phyloP scores from a whole-genome alignment of 2,888 invertebrate species.

The Patella depressa region DNA sequence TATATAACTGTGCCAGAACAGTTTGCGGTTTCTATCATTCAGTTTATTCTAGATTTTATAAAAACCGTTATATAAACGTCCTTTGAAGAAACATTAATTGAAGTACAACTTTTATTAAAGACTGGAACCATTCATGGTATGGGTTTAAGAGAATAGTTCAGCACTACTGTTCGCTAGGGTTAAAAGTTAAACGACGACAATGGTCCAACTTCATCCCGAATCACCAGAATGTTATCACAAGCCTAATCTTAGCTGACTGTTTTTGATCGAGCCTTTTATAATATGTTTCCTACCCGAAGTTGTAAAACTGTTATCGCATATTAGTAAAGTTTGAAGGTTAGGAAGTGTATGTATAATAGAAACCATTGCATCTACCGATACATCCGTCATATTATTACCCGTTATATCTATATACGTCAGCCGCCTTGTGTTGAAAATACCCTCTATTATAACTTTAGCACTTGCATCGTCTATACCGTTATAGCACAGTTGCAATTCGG shows the following conservation, averaged over 20 bases:
- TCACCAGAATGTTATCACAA: constrained; percentile 20
- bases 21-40: no score
- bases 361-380: constrained; percentile 32
- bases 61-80: no score
- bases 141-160: no score
- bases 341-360: constrained; percentile 22
- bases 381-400: constrained; percentile 37
- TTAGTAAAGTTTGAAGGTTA: constrained; percentile 25
- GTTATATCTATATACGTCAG: constrained; percentile 35
- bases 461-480: constrained; percentile 34
- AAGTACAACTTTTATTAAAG: no score
- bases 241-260: constrained; percentile 32
- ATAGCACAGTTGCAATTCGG: constrained; percentile 33
- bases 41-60: no score
- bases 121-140: no score
- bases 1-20: no score
- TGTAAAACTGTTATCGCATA: constrained; percentile 36
- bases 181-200: no score
- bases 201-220: background rate
- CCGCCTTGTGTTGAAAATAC: constrained; percentile 18
- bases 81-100: no score
- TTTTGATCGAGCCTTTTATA: constrained; percentile 27
- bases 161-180: no score
- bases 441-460: constrained; percentile 24
- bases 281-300: constrained; percentile 29